A percentile compares a stretch with the other conserved stretches of the same genome.
Conservation (phyloP, 2,888 invertebrate species). For the Sepioteuthis lessoniana region DNA sequence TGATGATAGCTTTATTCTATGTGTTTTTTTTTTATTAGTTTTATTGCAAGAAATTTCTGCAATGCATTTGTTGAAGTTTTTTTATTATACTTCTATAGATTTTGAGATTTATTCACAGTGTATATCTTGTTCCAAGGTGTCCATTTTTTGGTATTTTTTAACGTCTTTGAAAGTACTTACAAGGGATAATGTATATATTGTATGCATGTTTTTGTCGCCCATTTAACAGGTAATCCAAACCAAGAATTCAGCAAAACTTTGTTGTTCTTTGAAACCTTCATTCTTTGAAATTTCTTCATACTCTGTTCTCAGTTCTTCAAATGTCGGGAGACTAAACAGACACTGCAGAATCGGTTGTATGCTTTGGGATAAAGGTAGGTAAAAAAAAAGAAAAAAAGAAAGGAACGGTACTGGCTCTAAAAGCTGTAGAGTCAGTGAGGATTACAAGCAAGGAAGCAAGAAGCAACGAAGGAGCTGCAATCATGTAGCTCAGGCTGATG, state of each 20-base stretch:
- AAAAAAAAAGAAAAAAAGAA: neutral
- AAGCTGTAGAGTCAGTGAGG: neutral
- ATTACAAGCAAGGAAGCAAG: neutral
- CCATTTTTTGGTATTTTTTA: too few relatives aligned
- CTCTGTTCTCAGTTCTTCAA: conserved; percentile 33
- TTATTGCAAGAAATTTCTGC: too few relatives aligned
- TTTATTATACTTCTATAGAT: too few relatives aligned
- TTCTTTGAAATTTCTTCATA: conserved; percentile 10
- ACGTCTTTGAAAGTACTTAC: neutral
- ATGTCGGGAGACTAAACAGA: neutral
- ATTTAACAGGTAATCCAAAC: neutral
- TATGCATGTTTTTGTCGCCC: neutral
- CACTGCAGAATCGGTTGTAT: neutral
- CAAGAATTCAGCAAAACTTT: conserved; percentile 33
- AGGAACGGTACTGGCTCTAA: neutral
- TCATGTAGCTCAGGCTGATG: neutral
- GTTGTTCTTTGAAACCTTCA: neutral
- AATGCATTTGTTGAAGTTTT: too few relatives aligned
- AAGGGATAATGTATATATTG: neutral
- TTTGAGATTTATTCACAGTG: too few relatives aligned
- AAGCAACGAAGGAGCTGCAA: neutral
- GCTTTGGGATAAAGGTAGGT: conserved; percentile 33
- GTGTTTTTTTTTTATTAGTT: too few relatives aligned
- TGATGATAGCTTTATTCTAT: too few relatives aligned
- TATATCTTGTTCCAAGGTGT: too few relatives aligned